phyloP scores from a whole-genome alignment of 1,140 invertebrate genomes.

The Microplitis mediator region DNA sequence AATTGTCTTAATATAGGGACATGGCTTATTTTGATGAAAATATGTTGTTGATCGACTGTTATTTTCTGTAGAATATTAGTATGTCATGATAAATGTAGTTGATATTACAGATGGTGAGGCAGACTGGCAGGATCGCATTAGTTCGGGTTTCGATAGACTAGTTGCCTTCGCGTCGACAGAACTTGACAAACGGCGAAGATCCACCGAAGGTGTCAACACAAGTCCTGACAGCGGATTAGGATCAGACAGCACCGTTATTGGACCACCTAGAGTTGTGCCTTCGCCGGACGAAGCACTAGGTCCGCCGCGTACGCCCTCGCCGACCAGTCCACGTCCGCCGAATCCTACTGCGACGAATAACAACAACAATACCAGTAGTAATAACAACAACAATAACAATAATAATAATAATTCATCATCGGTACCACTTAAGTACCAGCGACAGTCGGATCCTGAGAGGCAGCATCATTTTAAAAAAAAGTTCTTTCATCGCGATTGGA shows the following conservation, averaged over 20 bases:
- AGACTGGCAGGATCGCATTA: constrained; percentile 85
- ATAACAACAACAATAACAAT: no score
- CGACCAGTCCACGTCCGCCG: constrained; percentile 65
- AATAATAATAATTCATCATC: constrained; percentile 37
- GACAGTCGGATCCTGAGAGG: constrained; percentile 62
- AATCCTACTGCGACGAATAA: constrained; percentile 41
- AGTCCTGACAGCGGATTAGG: constrained; percentile 80
- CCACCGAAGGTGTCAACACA: constrained; percentile 77
- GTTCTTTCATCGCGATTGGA: constrained; percentile 74
- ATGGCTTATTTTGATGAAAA: constrained; percentile 63
- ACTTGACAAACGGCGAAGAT: constrained; percentile 78
- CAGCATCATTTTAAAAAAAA: constrained; percentile 81
- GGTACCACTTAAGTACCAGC: constrained; percentile 69
- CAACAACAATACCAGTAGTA: constrained; percentile 10
- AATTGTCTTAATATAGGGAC: constrained; percentile 8
- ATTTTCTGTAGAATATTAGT: constrained; percentile 27
- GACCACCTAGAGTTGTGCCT: constrained; percentile 63
- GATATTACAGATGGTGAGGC: constrained; percentile 66
- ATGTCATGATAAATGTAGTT: constrained; percentile 8
- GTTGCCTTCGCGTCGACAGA: constrained; percentile 86
- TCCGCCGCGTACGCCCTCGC: constrained; percentile 72
- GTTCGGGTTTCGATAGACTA: constrained; percentile 83
- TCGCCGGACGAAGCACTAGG: constrained; percentile 65
- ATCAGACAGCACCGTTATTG: constrained; percentile 68
- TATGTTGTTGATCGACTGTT: constrained; percentile 28